Evolutionary conservation across 1,140 invertebrate genomes (phyloP).

Genomic region (Trichonephila clavipes): DNA sequence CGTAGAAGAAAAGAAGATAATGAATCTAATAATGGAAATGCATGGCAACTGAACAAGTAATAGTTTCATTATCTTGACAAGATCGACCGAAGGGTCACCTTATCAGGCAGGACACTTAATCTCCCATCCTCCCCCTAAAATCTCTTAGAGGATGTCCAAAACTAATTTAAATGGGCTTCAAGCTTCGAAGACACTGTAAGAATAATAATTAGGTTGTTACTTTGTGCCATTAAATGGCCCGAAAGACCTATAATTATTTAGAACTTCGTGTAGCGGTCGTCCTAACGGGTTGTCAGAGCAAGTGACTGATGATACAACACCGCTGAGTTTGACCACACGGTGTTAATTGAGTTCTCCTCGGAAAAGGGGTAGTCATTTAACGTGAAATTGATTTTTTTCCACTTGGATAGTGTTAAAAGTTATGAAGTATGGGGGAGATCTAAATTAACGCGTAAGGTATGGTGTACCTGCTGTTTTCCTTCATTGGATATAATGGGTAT

Average conservation of each 20-base stretch:
- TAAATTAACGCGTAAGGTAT: no score
- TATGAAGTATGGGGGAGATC: no score
- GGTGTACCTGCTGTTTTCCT: no score
- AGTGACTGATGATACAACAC: constrained; percentile 18
- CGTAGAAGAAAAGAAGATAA: neutral
- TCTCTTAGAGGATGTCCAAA: constrained; percentile 44
- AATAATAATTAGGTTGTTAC: constrained; percentile 63
- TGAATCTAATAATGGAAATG: constrained; percentile 21
- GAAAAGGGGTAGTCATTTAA: neutral
- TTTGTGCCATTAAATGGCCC: constrained; percentile 44
- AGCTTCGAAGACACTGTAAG: constrained; percentile 28
- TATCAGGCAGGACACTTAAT: constrained; percentile 48
- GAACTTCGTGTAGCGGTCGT: constrained; percentile 26
- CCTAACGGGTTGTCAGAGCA: constrained; percentile 34
- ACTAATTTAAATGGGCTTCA: constrained; percentile 52
- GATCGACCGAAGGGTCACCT: constrained; percentile 36
- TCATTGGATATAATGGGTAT: no score
- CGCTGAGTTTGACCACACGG: constrained; percentile 34
- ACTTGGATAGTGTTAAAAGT: neutral
- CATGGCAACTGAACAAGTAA: constrained; percentile 25
- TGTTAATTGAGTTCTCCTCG: constrained; percentile 8
- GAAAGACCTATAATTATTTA: constrained; percentile 46
- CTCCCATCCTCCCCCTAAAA: neutral
- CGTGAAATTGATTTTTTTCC: neutral
- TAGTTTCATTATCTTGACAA: constrained; percentile 44